Evolutionary conservation across 2,113 vertebrate genomes (phyloP).

Genomic region (Scolopax mira): DNA sequence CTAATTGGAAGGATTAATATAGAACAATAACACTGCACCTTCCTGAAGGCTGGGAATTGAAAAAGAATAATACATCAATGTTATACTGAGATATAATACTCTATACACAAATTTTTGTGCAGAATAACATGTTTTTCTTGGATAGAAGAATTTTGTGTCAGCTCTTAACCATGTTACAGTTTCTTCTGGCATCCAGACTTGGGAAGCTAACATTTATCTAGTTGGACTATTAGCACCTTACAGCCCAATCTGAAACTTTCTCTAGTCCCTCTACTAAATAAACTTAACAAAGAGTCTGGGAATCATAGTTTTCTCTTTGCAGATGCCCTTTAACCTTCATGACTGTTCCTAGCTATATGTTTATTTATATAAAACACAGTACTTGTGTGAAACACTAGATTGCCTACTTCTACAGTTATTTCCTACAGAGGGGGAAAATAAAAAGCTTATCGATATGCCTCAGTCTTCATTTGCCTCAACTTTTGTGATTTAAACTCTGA

Average conservation of each 20-base stretch:
- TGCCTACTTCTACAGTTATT: neutral
- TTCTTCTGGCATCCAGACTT: constrained; percentile 61
- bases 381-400: constrained; percentile 16
- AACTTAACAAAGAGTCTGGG: constrained; percentile 24
- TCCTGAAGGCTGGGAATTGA: constrained; percentile 10
- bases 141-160: constrained; percentile 18
- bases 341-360: constrained; percentile 2
- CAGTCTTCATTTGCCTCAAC: neutral
- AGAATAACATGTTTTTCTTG: constrained; percentile 49
- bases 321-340: constrained; percentile 18
- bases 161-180: constrained; percentile 46
- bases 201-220: constrained; percentile 72
- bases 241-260: constrained; percentile 37
- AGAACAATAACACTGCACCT: neutral
- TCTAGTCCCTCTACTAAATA: constrained; percentile 32
- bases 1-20: neutral
- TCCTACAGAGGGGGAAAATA: neutral
- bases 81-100: neutral
- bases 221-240: constrained; percentile 61
- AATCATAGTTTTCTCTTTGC: constrained; percentile 58
- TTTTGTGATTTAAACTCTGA: neutral
- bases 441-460: neutral
- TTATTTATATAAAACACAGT: constrained; percentile 31
- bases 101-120: neutral
- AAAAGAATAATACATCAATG: neutral